Evolutionary conservation across 2,113 vertebrate species (phyloP), one percentile per base, ranked within the genome.

Genomic region (Poeciliopsis prolifica): DNA sequence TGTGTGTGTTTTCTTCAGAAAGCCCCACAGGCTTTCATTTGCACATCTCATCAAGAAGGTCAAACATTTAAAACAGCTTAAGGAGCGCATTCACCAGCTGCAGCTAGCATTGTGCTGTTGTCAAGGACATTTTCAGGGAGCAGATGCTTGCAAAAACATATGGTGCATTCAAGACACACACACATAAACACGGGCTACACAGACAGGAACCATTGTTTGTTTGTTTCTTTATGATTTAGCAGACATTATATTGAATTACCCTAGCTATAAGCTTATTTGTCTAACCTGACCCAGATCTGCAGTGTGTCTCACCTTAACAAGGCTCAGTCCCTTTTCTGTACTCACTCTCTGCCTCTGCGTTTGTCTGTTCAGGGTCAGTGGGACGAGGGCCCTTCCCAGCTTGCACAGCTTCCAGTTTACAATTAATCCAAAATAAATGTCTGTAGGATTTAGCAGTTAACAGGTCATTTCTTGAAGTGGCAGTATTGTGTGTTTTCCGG

Each of bases 121-220:
- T 15, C 40, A 42, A 42, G 40, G 40, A 42, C 17, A 48, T 15
- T 48, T 48, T 48, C 5, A 6, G 44, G 17, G 44, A 48, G 44
- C 44, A 48, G 44, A 48, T 58, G 61, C 13, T 63, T 78, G 82
- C 74, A 72, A 86, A 64, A 68, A 70, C 63, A 76, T 11, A 58
- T 72, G 64, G 7, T 68, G 77, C 30, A 68, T 70, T 66, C 31
- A 54, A 14, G n/a, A 79, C 42, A 48, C 44, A 48, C 44, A 48
- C 17, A 33, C 35, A 42, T 17, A 5, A 35, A 42, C 40, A 42
- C 0, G 24, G 24, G 24, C 24, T 8, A n/a, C 51, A 58, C 22
- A n/a, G 5, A 58, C 51, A 2, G 61, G 17, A 30, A 17, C 29
- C 61, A 30, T 37, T 37, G 35, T 37, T 37, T 37, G 9, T 37